phyloP scores from a whole-genome alignment of 2,888 invertebrate genomes.

The Villa cingulata region DNA sequence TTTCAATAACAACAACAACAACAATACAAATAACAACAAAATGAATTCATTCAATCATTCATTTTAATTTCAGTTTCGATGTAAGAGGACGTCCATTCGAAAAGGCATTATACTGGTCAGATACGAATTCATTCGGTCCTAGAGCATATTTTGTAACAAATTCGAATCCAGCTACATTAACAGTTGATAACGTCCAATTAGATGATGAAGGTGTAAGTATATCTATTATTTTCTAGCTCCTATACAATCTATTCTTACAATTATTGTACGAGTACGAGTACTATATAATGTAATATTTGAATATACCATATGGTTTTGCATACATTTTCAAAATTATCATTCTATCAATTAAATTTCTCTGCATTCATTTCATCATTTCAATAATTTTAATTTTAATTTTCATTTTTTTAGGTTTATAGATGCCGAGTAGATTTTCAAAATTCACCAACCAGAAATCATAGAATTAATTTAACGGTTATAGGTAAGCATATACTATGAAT shows the following conservation, averaged over 20 bases:
- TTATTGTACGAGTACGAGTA: no score
- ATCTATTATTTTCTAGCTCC: conserved; percentile 2
- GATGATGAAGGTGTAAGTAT: conserved; percentile 63
- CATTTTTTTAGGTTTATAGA: conserved; percentile 45
- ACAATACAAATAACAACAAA: conserved; percentile 5
- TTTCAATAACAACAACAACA: no score
- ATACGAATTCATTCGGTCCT: conserved; percentile 67
- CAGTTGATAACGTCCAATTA: conserved; percentile 68
- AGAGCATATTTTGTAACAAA: conserved; percentile 74
- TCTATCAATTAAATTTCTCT: no score
- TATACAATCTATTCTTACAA: not conserved
- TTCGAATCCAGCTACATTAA: conserved; percentile 65
- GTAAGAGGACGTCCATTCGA: conserved; percentile 68
- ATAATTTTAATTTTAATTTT: not conserved
- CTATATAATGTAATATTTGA: no score
- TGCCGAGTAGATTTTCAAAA: conserved; percentile 84
- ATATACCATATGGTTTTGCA: no score
- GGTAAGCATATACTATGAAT: conserved; percentile 56
- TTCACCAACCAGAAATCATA: conserved; percentile 76
- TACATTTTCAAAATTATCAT: no score
- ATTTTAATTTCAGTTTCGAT: conserved; percentile 52
- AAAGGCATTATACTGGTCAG: conserved; percentile 74
- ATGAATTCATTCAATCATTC: no score
- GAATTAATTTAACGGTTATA: conserved; percentile 78
- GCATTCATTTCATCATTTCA: no score